phyloP scores from a whole-genome alignment of 2,797 vertebrate genomes.

The Diplodus sargus region DNA sequence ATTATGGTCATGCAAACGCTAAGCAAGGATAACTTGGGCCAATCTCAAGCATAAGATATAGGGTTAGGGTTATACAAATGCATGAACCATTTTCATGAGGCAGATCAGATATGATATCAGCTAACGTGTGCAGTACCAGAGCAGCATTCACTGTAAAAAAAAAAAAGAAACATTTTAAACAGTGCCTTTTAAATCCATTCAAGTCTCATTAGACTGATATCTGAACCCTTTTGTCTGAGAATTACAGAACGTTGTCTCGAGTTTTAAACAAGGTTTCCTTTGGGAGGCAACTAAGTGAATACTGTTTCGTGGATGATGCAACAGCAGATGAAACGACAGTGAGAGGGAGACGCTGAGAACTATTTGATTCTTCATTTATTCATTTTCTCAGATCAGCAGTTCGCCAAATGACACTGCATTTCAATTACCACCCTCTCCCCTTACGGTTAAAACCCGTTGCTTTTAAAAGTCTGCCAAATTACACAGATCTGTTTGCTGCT shows the following conservation, averaged over 20 bases:
- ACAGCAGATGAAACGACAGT: conserved; percentile 46
- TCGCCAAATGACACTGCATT: conserved; percentile 58
- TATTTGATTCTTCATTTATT: conserved; percentile 57
- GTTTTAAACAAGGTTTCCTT: conserved; percentile 52
- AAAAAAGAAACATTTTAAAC: conserved; percentile 32
- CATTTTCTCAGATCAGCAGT: conserved; percentile 60
- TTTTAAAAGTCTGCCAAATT: conserved; percentile 54
- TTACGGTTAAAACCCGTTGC: conserved; percentile 22
- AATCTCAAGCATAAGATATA: background rate
- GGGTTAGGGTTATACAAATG: background rate
- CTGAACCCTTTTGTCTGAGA: conserved; percentile 30
- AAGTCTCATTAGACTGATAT: conserved; percentile 57
- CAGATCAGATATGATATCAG: conserved; percentile 20
- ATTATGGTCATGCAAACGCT: no score
- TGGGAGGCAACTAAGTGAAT: conserved; percentile 41
- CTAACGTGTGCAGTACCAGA: conserved; percentile 14
- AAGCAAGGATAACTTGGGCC: no score
- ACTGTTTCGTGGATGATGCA: conserved; percentile 49
- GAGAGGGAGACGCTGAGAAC: conserved; percentile 45
- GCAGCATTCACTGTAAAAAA: conserved; percentile 19
- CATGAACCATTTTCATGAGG: conserved; percentile 16
- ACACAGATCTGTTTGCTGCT: conserved; percentile 33
- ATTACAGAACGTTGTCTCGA: conserved; percentile 19
- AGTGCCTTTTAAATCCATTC: conserved; percentile 38
- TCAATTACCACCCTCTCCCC: conserved; percentile 55